Percentiles rank a stretch among this genome's conserved stretches.
These are phyloP conservation scores for Leuctra nigra DNA, from an alignment of 2,888 invertebrate species.

Conservation along the genomic window DNA sequence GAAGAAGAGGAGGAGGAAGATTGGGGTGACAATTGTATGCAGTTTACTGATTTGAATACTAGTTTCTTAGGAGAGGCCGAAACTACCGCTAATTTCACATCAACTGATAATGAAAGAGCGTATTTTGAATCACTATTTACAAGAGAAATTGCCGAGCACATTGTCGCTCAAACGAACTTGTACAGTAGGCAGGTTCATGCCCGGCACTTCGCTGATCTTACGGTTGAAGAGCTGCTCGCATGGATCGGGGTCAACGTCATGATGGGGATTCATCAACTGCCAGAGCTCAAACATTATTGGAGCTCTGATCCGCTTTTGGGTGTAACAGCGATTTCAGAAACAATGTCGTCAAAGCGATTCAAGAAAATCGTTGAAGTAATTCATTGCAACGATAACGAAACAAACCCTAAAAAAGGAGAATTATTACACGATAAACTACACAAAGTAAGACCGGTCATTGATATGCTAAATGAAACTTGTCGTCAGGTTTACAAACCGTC, in stretches of 20 bases:
- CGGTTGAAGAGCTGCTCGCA: conserved; percentile 4
- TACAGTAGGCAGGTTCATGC: neutral
- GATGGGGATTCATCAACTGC: conserved; percentile 17
- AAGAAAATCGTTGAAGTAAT: conserved; percentile 9
- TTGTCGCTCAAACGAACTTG: conserved; percentile 3
- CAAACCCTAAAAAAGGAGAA: neutral
- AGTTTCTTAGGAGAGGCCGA: neutral
- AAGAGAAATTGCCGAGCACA: neutral
- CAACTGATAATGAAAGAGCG: neutral
- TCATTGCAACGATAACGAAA: conserved; percentile 14
- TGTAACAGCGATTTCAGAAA: conserved; percentile 10
- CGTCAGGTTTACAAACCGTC: neutral
- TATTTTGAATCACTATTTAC: neutral
- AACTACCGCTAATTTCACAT: neutral
- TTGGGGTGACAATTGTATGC: neutral
- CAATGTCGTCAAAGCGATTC: conserved; percentile 6
- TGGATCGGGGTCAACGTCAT: conserved; percentile 8
- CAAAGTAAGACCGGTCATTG: conserved; percentile 7
- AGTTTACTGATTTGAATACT: neutral
- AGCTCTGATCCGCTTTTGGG: conserved; percentile 8
- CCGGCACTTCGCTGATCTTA: neutral
- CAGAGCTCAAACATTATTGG: conserved; percentile 19
- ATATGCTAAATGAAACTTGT: neutral
- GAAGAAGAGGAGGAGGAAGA: conserved; percentile 12
- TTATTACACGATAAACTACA: conserved; percentile 5